Conservation (phyloP, 2,113 vertebrate species). For the Chitala chitala region DNA sequence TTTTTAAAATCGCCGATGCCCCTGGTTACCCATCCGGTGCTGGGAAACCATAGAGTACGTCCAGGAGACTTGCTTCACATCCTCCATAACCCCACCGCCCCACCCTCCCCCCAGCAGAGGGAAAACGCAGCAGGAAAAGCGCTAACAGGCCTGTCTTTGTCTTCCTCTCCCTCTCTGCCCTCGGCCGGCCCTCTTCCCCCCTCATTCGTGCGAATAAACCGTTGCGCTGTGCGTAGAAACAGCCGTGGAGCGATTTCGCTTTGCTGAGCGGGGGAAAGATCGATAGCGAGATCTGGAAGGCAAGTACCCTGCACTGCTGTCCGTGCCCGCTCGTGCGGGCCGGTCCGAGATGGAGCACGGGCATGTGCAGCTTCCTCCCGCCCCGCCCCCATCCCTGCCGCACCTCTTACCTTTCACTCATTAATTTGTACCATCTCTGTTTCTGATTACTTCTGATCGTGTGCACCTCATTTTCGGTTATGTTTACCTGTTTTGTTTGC, state of each 20-base stretch:
- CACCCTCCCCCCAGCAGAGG: conserved; percentile 39
- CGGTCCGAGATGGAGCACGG: conserved; percentile 25
- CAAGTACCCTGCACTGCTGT: conserved; percentile 69
- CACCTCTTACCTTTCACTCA: background rate
- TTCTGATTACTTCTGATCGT: background rate
- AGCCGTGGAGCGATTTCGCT: conserved; percentile 84
- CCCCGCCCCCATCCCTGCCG: conserved; percentile 40
- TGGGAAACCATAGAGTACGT: background rate
- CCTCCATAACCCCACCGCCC: conserved; percentile 56
- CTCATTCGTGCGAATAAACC: conserved; percentile 69
- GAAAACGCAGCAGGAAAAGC: conserved; percentile 51
- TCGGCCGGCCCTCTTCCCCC: conserved; percentile 46
- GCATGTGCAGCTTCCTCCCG: conserved; percentile 66
- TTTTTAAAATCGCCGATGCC: too few relatives aligned
- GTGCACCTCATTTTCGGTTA: background rate
- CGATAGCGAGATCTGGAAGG: conserved; percentile 89
- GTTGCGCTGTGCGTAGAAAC: conserved; percentile 75
- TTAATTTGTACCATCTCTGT: background rate
- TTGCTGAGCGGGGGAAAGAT: conserved; percentile 85
- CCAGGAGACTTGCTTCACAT: conserved; percentile 16
- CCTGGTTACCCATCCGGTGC: too few relatives aligned
- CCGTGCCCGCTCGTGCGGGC: conserved; percentile 47
- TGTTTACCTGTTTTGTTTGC: background rate
- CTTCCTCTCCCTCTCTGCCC: conserved; percentile 12
- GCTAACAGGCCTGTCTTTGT: conserved; percentile 74